Base-by-base conservation (phyloP, 2,797 vertebrate species). In the Chromobotia macracanthus region DNA sequence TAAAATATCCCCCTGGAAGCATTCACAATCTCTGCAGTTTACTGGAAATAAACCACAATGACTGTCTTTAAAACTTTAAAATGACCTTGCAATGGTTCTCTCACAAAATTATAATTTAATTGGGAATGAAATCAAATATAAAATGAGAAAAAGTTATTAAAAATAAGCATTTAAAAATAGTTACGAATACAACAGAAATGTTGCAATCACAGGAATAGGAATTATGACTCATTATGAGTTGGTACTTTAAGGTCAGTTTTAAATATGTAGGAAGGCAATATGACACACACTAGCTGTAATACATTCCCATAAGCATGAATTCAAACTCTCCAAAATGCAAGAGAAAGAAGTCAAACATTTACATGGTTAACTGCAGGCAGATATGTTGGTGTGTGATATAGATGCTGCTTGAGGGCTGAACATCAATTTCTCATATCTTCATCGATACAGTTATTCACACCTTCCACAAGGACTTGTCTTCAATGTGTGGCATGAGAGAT, bases 381-480 rank as follows among this genome's bases (percentile, higher is more conserved):
- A 58, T 38, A 13, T 55, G 38, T 66, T 25, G n/a, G 3, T 12
- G 38, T 74, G 48, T 56, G 12, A 74, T 19, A 25, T 31, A n/a
- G 64, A 55, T 58, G 38, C 3, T 12, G 65, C 55, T 41, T 76
- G 23, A 56, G 75, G 35, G 77, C 48, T 48, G 41, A 82, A 69
- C 25, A 70, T 86, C 82, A 66, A 82, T 85, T 88, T 81, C 84
- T 72, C 61, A 84, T 87, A 83, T 87, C 85, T 87, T 86, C 86
- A 86, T 86, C 48, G 51, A 53, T 61, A 50, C 41, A 89, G 87
- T 78, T 89, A 89, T 90, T 91, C 83, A 84, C 86, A 87, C 86
- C 87, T 84, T 86, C 81, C 79, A 82, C 84, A 86, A 83, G 85
- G 83, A 84, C 86, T 83, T 86, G 87, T 89, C 84, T 87, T 88